Evolutionary conservation across 1,140 invertebrate genomes (phyloP).

Genomic region (Carposina sasakii): DNA sequence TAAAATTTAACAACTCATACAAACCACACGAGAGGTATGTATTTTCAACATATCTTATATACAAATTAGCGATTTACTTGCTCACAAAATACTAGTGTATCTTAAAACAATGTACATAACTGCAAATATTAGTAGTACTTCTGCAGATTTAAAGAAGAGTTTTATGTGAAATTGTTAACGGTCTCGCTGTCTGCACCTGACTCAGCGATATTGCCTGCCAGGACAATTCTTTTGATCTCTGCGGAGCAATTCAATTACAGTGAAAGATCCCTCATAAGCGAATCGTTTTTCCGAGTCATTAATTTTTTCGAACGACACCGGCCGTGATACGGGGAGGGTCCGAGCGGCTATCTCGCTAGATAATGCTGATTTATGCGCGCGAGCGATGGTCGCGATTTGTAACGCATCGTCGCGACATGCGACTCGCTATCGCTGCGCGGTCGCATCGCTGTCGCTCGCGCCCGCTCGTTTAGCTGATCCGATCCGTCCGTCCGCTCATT

Average conservation of each 20-base stretch:
- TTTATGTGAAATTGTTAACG: too few relatives aligned
- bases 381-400: slow-evolving; percentile 61
- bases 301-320: slow-evolving; percentile 70
- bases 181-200: slow-evolving; percentile 34
- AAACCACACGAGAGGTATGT: too few relatives aligned
- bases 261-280: slow-evolving; percentile 71
- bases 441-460: slow-evolving; percentile 25
- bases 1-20: too few relatives aligned
- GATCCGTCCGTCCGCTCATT: slow-evolving; percentile 43
- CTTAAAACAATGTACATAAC: too few relatives aligned
- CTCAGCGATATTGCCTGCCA: slow-evolving; percentile 35
- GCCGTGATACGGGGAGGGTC: slow-evolving; percentile 65
- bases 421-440: neutral
- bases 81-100: too few relatives aligned
- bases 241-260: slow-evolving; percentile 70
- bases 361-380: slow-evolving; percentile 70
- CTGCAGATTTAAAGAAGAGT: too few relatives aligned
- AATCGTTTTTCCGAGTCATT: slow-evolving; percentile 72
- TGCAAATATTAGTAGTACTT: too few relatives aligned
- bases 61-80: too few relatives aligned
- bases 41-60: too few relatives aligned
- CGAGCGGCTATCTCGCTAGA: slow-evolving; percentile 67
- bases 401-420: slow-evolving; percentile 45
- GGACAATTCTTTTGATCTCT: slow-evolving; percentile 62
- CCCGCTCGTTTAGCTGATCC: slow-evolving; percentile 40